These are phyloP conservation scores for Drosophila nigricruria DNA, from an alignment of 2,888 invertebrate genomes.

Conservation along the genomic window DNA sequence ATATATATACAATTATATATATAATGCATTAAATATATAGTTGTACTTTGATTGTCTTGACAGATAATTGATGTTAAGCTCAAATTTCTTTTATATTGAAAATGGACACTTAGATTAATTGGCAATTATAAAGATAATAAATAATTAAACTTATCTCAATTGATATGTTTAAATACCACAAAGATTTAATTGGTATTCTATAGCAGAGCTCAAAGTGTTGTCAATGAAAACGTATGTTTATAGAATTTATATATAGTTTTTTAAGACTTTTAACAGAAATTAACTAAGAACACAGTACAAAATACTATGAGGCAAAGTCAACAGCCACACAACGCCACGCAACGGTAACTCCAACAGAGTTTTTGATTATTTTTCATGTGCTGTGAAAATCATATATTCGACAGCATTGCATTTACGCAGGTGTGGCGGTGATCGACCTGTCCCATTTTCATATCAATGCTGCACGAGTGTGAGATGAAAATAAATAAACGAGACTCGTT, in stretches of 20 bases:
- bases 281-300: background rate
- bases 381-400: slow-evolving; percentile 4
- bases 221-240: too few species aligned
- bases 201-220: too few species aligned
- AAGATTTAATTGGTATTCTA: background rate
- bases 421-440: slow-evolving; percentile 9
- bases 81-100: background rate
- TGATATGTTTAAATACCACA: background rate
- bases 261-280: too few species aligned
- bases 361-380: background rate
- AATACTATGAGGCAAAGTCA: background rate
- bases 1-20: background rate
- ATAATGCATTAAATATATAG: background rate
- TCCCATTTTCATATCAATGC: slow-evolving; percentile 6
- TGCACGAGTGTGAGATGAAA: background rate
- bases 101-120: too few species aligned
- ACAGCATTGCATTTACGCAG: slow-evolving; percentile 2
- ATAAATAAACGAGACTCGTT: slow-evolving; percentile 45
- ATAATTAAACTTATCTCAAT: too few species aligned
- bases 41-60: background rate
- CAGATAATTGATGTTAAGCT: background rate
- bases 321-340: background rate
- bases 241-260: too few species aligned
- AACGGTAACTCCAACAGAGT: background rate
- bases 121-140: too few species aligned